Percentiles rank a stretch among this genome's conserved stretches.
Conservation (phyloP, 1,140 invertebrate genomes). For the Polypedilum pembai region DNA sequence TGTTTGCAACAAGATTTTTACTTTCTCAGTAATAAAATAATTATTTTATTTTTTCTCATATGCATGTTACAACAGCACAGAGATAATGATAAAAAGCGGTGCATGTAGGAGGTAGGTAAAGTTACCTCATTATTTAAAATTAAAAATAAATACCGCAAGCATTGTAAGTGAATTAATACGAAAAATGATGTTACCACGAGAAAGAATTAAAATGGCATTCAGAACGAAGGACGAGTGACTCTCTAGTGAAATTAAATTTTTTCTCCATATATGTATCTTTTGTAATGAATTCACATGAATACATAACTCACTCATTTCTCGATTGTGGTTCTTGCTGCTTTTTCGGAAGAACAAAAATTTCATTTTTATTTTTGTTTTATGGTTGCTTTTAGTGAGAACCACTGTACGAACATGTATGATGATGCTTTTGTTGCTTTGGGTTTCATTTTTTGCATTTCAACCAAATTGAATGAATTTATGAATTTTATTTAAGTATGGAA, state of each 20-base stretch:
- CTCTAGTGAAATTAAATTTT: not conserved
- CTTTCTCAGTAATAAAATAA: too few relatives aligned
- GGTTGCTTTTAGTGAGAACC: not conserved
- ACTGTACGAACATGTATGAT: not conserved
- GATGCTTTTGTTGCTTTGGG: too few relatives aligned
- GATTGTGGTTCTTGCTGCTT: not conserved
- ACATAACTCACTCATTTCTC: not conserved
- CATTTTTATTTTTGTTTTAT: not conserved
- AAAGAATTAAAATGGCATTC: too few relatives aligned
- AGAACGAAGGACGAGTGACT: not conserved
- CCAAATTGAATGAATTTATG: too few relatives aligned
- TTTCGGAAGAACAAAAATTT: not conserved
- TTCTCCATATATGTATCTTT: not conserved
- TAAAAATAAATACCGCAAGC: constrained; percentile 13
- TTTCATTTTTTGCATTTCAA: too few relatives aligned
- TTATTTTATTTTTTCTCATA: too few relatives aligned
- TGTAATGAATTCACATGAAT: not conserved
- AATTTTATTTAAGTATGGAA: too few relatives aligned
- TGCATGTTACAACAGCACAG: too few relatives aligned
- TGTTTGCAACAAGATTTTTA: too few relatives aligned
- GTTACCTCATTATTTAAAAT: constrained; percentile 12
- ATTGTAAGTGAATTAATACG: not conserved
- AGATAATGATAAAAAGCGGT: too few relatives aligned
- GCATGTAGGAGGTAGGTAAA: not conserved
- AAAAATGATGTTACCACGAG: too few relatives aligned